Percentiles rank a stretch among this genome's conserved stretches.
These are phyloP conservation scores for Gobio gobio DNA, from an alignment of 2,113 vertebrate genomes.

Conservation along the genomic window DNA sequence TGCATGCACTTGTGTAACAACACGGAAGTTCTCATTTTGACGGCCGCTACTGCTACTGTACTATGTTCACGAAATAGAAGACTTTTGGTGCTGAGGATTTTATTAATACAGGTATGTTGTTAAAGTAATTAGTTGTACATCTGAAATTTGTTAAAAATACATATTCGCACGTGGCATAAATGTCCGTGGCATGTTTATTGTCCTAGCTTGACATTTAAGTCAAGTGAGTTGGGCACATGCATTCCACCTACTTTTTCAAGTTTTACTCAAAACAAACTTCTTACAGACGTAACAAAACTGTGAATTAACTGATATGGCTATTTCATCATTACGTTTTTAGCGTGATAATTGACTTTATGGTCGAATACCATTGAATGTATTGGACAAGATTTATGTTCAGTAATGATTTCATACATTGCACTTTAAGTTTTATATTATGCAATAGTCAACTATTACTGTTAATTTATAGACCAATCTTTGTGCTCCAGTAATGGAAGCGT, in stretches of 20 bases:
- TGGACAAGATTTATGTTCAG: background rate
- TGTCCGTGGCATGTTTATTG: background rate
- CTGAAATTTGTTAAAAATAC: background rate
- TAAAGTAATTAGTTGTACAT: background rate
- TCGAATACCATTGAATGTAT: background rate
- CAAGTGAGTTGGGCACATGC: background rate
- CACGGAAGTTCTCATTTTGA: slow-evolving; percentile 40
- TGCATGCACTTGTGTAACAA: slow-evolving; percentile 36
- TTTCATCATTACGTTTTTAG: background rate
- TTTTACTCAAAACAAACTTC: background rate
- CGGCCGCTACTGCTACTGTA: background rate
- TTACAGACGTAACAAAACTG: background rate
- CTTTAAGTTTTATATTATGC: background rate
- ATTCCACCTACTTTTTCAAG: background rate
- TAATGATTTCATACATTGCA: background rate
- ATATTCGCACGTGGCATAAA: background rate
- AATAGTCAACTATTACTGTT: background rate
- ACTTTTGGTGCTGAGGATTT: background rate
- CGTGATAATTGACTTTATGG: background rate
- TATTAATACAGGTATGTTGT: slow-evolving; percentile 6
- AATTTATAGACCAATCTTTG: background rate
- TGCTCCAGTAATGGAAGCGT: too few species aligned
- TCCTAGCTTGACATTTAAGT: slow-evolving; percentile 3
- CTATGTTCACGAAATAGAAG: slow-evolving; percentile 11
- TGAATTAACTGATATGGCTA: background rate